Percentiles rank a stretch among this genome's conserved stretches.
phyloP scores from a whole-genome alignment of 2,797 vertebrate genomes.

The Hydrocynus forskahlii region DNA sequence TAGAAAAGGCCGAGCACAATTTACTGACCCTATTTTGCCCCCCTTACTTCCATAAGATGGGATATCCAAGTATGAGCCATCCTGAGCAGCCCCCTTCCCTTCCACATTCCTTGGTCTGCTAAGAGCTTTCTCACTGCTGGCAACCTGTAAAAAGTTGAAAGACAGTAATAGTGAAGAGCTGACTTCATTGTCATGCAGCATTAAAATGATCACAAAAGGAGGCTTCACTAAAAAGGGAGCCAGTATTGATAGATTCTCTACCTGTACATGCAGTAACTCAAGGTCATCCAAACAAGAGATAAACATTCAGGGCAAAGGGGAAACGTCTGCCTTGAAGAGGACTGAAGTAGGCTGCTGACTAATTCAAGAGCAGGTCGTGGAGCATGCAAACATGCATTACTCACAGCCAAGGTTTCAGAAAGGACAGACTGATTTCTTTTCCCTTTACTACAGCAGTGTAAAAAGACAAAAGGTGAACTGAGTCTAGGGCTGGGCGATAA shows the following conservation, averaged over 20 bases:
- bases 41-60: constrained; percentile 49
- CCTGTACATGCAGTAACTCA: constrained; percentile 61
- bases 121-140: constrained; percentile 61
- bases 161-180: constrained; percentile 52
- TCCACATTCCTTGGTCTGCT: constrained; percentile 57
- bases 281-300: constrained; percentile 70
- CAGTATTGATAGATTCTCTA: constrained; percentile 59
- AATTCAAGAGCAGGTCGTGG: constrained; percentile 75
- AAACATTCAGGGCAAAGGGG: constrained; percentile 70
- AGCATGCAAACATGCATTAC: constrained; percentile 78
- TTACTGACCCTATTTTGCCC: constrained; percentile 39
- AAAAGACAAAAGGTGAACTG: constrained; percentile 17
- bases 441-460: constrained; percentile 24
- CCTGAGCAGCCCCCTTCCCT: constrained; percentile 66
- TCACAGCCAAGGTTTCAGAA: constrained; percentile 67
- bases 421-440: constrained; percentile 60
- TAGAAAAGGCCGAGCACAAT: constrained; percentile 32
- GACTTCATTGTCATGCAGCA: constrained; percentile 43
- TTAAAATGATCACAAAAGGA: constrained; percentile 27
- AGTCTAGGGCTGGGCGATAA: neutral
- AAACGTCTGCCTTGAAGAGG: constrained; percentile 63
- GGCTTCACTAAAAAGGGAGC: constrained; percentile 36
- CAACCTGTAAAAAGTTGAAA: constrained; percentile 65
- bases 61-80: constrained; percentile 81
- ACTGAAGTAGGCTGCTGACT: constrained; percentile 71